Evolutionary conservation across 2,888 invertebrate genomes (phyloP).

Genomic region (Hymenopus coronatus): DNA sequence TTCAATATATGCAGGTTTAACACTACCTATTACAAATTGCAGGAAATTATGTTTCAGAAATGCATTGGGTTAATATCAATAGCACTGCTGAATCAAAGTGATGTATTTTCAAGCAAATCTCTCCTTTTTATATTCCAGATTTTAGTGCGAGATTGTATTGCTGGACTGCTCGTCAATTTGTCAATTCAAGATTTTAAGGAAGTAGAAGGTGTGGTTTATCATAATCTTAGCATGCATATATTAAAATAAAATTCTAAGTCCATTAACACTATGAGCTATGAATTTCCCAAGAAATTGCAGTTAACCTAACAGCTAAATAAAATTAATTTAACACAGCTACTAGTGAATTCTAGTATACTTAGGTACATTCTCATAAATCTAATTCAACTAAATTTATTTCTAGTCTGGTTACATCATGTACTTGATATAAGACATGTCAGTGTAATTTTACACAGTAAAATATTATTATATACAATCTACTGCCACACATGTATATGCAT

Average conservation of each 20-base stretch:
- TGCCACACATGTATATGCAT: too few relatives aligned
- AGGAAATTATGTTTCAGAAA: conserved; percentile 39
- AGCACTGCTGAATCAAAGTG: background rate
- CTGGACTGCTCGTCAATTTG: conserved; percentile 73
- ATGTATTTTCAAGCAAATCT: background rate
- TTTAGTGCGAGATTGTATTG: conserved; percentile 78
- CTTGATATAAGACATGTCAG: too few relatives aligned
- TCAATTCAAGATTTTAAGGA: conserved; percentile 81
- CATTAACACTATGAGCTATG: background rate
- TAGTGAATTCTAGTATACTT: too few relatives aligned
- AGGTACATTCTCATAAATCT: too few relatives aligned
- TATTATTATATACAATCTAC: too few relatives aligned
- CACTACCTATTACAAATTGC: conserved; percentile 35
- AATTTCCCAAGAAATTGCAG: too few relatives aligned
- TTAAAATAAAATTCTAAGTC: background rate
- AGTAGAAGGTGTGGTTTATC: conserved; percentile 66
- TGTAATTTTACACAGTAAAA: too few relatives aligned
- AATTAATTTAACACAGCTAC: too few relatives aligned
- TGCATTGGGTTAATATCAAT: background rate
- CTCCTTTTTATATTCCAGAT: conserved; percentile 47
- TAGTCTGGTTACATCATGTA: too few relatives aligned
- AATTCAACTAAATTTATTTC: too few relatives aligned
- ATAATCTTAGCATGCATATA: background rate
- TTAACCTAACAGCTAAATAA: too few relatives aligned
- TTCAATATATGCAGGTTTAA: background rate